These are phyloP conservation scores for Himalopsyche kuldschensis DNA, from an alignment of 2,888 invertebrate genomes.

Conservation along the genomic window DNA sequence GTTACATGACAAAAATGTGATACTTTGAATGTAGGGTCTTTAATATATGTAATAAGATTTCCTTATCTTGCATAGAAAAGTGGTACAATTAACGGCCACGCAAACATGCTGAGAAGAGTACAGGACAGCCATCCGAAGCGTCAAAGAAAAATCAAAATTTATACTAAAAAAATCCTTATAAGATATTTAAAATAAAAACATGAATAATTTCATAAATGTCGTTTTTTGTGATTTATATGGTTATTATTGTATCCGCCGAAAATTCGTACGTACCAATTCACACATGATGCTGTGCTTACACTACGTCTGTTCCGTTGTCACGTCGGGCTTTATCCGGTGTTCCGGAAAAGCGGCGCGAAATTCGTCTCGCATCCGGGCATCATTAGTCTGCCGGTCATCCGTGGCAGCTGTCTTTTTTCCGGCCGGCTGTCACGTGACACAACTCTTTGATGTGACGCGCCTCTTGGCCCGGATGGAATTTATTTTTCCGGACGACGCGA, in stretches of 20 bases:
- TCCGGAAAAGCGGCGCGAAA: background rate
- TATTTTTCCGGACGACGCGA: background rate
- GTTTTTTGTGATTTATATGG: background rate
- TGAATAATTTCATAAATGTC: too few relatives aligned
- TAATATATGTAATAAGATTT: too few relatives aligned
- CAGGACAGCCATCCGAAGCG: too few relatives aligned
- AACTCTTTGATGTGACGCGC: background rate
- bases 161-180: too few relatives aligned
- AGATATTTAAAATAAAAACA: too few relatives aligned
- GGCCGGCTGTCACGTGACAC: constrained; percentile 1
- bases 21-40: too few relatives aligned
- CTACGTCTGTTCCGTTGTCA: background rate
- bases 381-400: constrained; percentile 7
- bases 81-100: too few relatives aligned
- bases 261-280: background rate
- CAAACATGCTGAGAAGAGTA: too few relatives aligned
- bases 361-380: background rate
- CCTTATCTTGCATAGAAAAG: too few relatives aligned
- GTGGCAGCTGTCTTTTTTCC: constrained; percentile 1
- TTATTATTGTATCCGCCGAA: background rate
- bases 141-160: too few relatives aligned
- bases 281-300: background rate
- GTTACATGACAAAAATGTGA: too few relatives aligned
- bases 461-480: background rate
- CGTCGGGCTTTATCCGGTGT: background rate